A percentile compares a stretch with the other conserved stretches of the same genome.
Conservation (phyloP, 2,113 vertebrate genomes). For the Petrocephalus microphthalmus region DNA sequence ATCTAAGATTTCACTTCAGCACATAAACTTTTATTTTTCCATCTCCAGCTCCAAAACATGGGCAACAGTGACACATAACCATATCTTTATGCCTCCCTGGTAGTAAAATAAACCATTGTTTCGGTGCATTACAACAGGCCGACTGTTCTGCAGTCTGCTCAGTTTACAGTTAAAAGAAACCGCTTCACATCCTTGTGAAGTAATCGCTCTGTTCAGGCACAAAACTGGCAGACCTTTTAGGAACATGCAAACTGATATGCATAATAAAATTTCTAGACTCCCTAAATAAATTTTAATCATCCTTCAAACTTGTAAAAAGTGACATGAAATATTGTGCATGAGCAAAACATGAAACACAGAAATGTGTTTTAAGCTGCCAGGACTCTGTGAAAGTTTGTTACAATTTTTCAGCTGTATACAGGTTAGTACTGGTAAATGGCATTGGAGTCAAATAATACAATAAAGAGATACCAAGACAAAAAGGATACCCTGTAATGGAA, state of each 20-base stretch:
- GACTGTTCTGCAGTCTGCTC: not conserved
- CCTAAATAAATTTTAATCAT: not conserved
- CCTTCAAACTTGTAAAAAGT: not conserved
- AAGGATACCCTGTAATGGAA: too few relatives aligned
- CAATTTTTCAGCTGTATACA: not conserved
- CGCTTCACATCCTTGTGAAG: not conserved
- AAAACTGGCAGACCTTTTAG: not conserved
- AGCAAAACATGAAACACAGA: not conserved
- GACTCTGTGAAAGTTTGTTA: not conserved
- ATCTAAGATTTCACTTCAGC: not conserved
- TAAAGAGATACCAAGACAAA: too few relatives aligned
- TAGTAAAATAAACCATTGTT: not conserved
- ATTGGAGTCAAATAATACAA: not conserved
- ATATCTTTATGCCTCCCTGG: not conserved
- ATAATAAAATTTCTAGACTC: not conserved
- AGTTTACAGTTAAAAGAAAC: not conserved
- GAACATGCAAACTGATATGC: not conserved
- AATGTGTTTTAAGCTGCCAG: not conserved
- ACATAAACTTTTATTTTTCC: not conserved
- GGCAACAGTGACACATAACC: not conserved
- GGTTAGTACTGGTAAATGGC: not conserved
- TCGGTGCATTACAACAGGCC: not conserved
- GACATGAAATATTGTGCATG: not conserved
- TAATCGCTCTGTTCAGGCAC: not conserved
- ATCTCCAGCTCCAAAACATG: not conserved